Evolutionary conservation across 2,888 invertebrate genomes (phyloP), one percentile per base, ranked within the genome.

Genomic region (Andrena bicolor): DNA sequence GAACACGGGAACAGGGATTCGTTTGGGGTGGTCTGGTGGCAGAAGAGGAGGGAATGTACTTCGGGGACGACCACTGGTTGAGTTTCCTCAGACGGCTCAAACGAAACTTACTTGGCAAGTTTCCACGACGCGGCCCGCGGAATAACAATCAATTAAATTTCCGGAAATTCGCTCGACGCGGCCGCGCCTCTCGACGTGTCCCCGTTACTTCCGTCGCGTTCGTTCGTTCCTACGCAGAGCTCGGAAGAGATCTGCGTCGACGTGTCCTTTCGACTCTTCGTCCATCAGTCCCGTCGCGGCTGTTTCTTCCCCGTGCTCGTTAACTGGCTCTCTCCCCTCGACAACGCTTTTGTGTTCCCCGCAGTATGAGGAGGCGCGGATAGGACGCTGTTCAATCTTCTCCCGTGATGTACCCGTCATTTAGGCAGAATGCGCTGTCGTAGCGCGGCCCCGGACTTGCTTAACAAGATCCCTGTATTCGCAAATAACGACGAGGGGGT

Each of bases 91-190:
- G 76, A 82, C 72, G 61, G 56, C 65, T 79, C 80, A 58, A 82
- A 80, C 80, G 82, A 87, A 87, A 87, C 85, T 87, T 87, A 81
- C 82, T 87, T 85, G 81, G 85, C 87, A 85, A 87, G 82, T 87
- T 84, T 85, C 85, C 85, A 86, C 70, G 77, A 41, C 64, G 65
- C 75, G 77, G 58, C 63, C 66, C 80, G 66, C 75, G 87, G 87
- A 84, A 87, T 87, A 85, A 83, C 85, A 86, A 89, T 89, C 85
- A 88, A 89, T 89, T 84, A 86, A 83, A 89, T 88, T 81, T 68
- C 58, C 75, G 80, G 81, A 82, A 86, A 83, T 83, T 83, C 76
- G 78, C 70, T n/a, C 28, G 61, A 35, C 75, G 53, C 70, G 26
- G 30, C 30, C 23, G 8, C 70, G 63, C 53, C 41, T 64, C 26